Evolutionary conservation across 2,888 invertebrate genomes (phyloP).

Genomic region (Therioaphis trifolii): DNA sequence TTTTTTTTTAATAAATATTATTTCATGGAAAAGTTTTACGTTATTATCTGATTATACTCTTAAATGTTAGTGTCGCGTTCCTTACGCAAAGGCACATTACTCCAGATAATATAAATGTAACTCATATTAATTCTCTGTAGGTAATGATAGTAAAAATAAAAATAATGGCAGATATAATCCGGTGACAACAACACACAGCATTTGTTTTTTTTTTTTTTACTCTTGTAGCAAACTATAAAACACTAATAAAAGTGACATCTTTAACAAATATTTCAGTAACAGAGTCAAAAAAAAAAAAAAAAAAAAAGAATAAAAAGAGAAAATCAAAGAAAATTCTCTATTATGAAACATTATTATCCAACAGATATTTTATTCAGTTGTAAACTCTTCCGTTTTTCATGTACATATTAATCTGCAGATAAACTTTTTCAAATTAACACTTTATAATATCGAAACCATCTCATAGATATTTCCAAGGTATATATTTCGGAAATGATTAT

Average conservation of each 20-base stretch:
- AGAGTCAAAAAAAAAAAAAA: too few species aligned
- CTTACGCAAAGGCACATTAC: constrained; percentile 23
- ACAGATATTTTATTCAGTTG: too few species aligned
- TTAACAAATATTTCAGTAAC: too few species aligned
- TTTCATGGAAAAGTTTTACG: constrained; percentile 11
- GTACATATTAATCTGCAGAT: too few species aligned
- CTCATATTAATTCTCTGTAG: not conserved
- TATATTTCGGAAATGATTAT: constrained; percentile 28
- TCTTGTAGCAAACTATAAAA: not conserved
- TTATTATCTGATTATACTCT: constrained; percentile 42
- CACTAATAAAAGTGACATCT: too few species aligned
- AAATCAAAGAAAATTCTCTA: too few species aligned
- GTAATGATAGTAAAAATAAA: constrained; percentile 22
- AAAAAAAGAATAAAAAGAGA: too few species aligned
- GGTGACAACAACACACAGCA: not conserved
- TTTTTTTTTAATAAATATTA: constrained; percentile 11
- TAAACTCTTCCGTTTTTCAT: too few species aligned
- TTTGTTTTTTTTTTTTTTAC: not conserved
- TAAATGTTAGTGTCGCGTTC: constrained; percentile 9
- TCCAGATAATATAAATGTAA: constrained; percentile 10
- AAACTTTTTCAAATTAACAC: too few species aligned
- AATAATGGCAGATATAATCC: not conserved
- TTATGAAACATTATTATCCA: too few species aligned
- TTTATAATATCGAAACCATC: too few species aligned
- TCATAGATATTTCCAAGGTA: too few species aligned